Evolutionary conservation across 1,140 invertebrate species (phyloP), one percentile per base, ranked within the genome.

Genomic region (Apis dorsata): DNA sequence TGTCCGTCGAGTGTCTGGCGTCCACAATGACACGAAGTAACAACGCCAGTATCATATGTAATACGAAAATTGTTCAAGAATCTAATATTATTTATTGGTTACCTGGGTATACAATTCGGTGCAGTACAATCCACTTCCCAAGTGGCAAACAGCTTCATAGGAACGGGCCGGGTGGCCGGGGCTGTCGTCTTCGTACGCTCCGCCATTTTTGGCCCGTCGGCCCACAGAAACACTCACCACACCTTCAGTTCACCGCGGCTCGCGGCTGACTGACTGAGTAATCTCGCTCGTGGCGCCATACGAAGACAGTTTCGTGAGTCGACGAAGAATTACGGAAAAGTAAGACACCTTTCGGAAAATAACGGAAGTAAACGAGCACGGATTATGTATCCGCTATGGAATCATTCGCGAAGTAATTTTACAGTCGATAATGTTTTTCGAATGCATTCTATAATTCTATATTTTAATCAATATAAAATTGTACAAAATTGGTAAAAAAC

Each of bases 61-160:
- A 59, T 15, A 57, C 53, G n/a, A 2, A 3, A 13, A 12, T 15
- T 51, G 51, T 19, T 10, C 13, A 21, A 10, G 9, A 59, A 69
- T 55, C 0, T n/a, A 19, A 1, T 5, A 11, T 53, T 10, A 21
- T 70, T 77, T 69, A 71, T 82, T 0, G 11, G 19, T 95, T 95
- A 98, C 98, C 98, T 98, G 93, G 98, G 98, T 94, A 99, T 98
- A 94, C 98, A 99, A 94, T 98, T 99, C 83, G 98, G 97, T 70
- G 98, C 97, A 81, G 98, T 99, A 92, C 98, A 96, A 94, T 99
- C 98, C 81, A 99, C 97, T 96, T 99, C 98, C 98, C 98, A 99
- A 88, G 98, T 98, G 83, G 98, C 98, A 95, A 99, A 99, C 86
- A 99, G 95, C 95, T 98, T 98, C 98, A 99, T 99, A 89, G 98